Base-by-base conservation (phyloP, 2,888 invertebrate species). In the Sycophila texana region DNA sequence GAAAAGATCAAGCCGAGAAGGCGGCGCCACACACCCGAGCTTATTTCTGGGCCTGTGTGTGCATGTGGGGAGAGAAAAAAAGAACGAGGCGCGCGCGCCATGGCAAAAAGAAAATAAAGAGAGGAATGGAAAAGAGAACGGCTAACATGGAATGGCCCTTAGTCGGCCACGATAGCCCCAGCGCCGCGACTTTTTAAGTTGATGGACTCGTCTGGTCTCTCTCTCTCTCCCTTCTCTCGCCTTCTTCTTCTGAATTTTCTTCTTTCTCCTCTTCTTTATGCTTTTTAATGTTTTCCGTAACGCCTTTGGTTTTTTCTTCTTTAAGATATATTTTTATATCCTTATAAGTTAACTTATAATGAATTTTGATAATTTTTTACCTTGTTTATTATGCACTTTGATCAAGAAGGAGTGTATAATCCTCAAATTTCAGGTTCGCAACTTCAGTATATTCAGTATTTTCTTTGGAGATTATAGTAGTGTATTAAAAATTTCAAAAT, bases 61-160 rank as follows among this genome's bases (percentile, higher is more conserved):
- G 87, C 87, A 87, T 80, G 86, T 2, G 39, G 39, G 5, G 39
- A 7, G 39, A 7, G 5, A 39, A 7, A 39, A 39, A 39, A 39
- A 5, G 7, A 39, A 39, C 39, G 39, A 39, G 39, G 39, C 39
- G 4, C 39, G 3, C 39, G 39, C 39, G 39, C 63, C 39, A 84
- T 82, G 83, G 82, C 83, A 84, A 74, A 81, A 55, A 39, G 22
- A 73, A 67, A 82, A 82, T 82, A 82, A 81, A 83, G 82, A 85
- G 86, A 87, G 85, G 87, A 87, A 87, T 85, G 85, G 84, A 86
- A 83, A 85, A 82, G 87, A 88, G 88, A 88, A 85, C 87, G 86
- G 87, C 87, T 88, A 89, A 89, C 90, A 90, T 89, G 89, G 87
- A 89, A 89, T 89, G 88, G 89, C 89, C 89, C 89, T 89, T 89